A percentile compares a stretch with the other conserved stretches of the same genome.
Conservation (phyloP, 2,888 invertebrate species). For the Oscheius myriophilus region DNA sequence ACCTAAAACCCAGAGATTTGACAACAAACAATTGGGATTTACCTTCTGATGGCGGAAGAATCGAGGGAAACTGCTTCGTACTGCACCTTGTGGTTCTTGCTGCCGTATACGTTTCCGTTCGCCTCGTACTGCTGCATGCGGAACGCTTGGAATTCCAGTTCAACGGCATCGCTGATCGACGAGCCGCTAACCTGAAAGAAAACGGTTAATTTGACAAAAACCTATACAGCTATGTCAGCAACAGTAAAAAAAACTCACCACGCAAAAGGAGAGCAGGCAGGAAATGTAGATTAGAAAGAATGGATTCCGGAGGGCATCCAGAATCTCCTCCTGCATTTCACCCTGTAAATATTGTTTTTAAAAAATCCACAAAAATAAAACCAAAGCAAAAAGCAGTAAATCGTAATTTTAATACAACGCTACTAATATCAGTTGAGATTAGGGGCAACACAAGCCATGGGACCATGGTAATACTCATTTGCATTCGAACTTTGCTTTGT, state of each 20-base stretch:
- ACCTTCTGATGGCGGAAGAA: conserved; percentile 53
- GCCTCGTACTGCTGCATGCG: conserved; percentile 68
- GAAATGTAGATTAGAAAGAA: conserved; percentile 51
- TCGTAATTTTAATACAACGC: too few species aligned
- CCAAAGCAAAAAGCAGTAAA: neutral
- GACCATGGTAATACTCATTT: too few species aligned
- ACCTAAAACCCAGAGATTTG: too few species aligned
- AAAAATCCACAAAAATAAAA: neutral
- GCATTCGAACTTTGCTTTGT: too few species aligned
- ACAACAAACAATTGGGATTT: neutral
- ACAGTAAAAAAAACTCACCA: conserved; percentile 32
- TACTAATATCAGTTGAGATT: too few species aligned
- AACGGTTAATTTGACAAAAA: neutral
- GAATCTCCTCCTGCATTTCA: conserved; percentile 53
- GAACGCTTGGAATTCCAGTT: conserved; percentile 62
- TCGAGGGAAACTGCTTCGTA: conserved; percentile 67
- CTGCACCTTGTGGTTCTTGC: conserved; percentile 55
- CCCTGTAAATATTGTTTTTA: neutral
- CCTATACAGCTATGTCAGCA: too few species aligned
- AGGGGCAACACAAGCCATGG: too few species aligned
- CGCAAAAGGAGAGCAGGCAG: conserved; percentile 50
- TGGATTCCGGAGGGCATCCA: conserved; percentile 58
- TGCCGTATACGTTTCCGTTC: conserved; percentile 61
- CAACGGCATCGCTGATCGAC: conserved; percentile 52
- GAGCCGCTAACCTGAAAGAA: conserved; percentile 44